phyloP scores from a whole-genome alignment of 1,140 invertebrate species.

The Vanessa tameamea region DNA sequence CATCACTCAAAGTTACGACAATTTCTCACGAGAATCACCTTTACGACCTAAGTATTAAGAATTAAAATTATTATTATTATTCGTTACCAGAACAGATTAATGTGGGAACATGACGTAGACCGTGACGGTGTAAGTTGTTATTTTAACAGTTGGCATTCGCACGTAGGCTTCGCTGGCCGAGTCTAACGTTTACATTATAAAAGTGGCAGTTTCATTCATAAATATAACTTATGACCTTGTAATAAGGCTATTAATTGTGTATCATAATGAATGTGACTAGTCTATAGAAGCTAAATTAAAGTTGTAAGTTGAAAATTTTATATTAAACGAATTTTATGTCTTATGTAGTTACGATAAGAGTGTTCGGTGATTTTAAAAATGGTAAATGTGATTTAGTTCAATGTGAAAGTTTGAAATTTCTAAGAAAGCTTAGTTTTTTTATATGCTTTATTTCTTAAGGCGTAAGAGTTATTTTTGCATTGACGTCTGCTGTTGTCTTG shows the following conservation, averaged over 20 bases:
- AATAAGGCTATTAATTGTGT: constrained; percentile 3
- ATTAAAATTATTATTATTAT: neutral
- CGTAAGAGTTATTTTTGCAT: constrained; percentile 12
- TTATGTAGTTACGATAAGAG: constrained; percentile 17
- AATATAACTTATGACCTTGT: neutral
- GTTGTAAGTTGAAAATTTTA: neutral
- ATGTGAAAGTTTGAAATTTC: constrained; percentile 33
- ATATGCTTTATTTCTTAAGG: constrained; percentile 11
- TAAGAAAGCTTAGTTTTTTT: neutral
- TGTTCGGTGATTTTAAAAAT: neutral
- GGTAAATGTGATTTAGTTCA: constrained; percentile 15
- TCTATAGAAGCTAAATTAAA: neutral
- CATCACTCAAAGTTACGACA: too few species aligned
- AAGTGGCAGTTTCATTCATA: neutral
- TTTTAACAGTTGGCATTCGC: constrained; percentile 31
- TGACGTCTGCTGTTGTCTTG: too few species aligned
- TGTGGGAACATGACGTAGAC: constrained; percentile 34
- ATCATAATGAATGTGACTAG: neutral
- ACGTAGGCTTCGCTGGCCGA: constrained; percentile 30
- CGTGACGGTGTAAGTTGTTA: constrained; percentile 26
- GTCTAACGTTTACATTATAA: constrained; percentile 19
- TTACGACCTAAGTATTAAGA: neutral
- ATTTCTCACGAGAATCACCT: neutral
- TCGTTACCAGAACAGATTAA: neutral
- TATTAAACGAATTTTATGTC: neutral